A percentile compares a stretch with the other conserved stretches of the same genome.
Evolutionary conservation across 2,888 invertebrate genomes (phyloP).

Genomic region (Gastrophysa polygoni): DNA sequence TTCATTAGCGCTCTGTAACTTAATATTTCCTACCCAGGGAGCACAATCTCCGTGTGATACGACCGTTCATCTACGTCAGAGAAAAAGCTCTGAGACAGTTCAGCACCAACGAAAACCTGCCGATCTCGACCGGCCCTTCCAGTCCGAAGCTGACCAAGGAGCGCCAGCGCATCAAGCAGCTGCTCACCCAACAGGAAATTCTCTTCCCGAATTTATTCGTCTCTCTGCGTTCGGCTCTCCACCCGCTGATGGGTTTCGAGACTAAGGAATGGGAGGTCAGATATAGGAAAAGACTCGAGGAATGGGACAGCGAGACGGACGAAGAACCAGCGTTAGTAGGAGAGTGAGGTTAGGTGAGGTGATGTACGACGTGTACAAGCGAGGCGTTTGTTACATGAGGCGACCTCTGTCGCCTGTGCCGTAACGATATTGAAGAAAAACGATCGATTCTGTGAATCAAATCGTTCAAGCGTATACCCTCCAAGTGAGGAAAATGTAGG

Average conservation of each 20-base stretch:
- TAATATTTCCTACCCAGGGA: conserved; percentile 68
- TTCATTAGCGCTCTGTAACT: too few species aligned
- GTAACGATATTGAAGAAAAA: not conserved
- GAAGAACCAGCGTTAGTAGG: conserved; percentile 68
- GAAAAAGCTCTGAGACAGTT: conserved; percentile 77
- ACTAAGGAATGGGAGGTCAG: too few species aligned
- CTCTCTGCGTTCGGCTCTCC: conserved; percentile 76
- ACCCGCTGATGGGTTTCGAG: conserved; percentile 63
- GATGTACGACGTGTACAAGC: too few species aligned
- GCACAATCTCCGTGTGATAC: conserved; percentile 79
- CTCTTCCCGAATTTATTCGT: conserved; percentile 76
- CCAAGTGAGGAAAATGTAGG: not conserved
- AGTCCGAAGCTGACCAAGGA: conserved; percentile 53
- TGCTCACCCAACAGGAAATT: conserved; percentile 77
- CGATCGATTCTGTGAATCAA: not conserved
- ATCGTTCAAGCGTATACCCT: not conserved
- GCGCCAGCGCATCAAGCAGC: conserved; percentile 66
- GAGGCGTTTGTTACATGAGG: too few species aligned
- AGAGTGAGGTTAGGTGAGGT: conserved; percentile 26
- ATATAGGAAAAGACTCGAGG: conserved; percentile 64
- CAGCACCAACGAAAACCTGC: conserved; percentile 73
- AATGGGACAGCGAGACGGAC: conserved; percentile 71
- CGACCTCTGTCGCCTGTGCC: not conserved
- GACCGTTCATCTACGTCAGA: conserved; percentile 87
- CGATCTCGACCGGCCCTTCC: conserved; percentile 59